Evolutionary conservation across 2,888 invertebrate genomes (phyloP), one percentile per base, ranked within the genome.

Genomic region (Zootermopsis nevadensis): DNA sequence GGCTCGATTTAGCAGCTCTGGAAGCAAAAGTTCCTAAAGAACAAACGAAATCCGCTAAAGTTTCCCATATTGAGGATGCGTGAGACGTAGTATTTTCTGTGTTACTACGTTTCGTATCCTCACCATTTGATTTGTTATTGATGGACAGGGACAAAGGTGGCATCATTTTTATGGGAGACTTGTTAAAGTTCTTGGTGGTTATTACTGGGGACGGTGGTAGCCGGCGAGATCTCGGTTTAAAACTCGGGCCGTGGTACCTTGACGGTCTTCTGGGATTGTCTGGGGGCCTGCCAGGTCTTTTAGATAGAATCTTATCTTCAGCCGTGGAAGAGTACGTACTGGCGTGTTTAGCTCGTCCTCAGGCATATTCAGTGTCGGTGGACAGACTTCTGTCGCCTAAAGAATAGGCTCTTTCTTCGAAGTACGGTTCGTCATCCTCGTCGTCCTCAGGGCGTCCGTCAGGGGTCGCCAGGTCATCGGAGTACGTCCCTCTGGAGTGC

Each of bases 361-460:
- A 94, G 91, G 94, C 94, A 89, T 94, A 94, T 90, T 94, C 94
- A 85, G 94, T 94, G 89, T 94, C 94, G 74, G 94, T 94, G 77
- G 94, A 94, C 82, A 92, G 91, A 84, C 92, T 91, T 83, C 93
- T 91, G 88, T 93, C 93, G 66, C 88, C 88, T 53, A 92, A 90
- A 74, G 92, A 91, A 85, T 91, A 91, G 48, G 87, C 85, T n/a
- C 88, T 86, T 77, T 88, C 88, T 48, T 87, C 87, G 82, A 85
- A 87, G 83, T 86, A 86, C n/a, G 84, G 86, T 74, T 84, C 86
- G 82, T 87, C 86, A 27, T 60, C 60, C 8, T 60, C 60, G 77
- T 86, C 86, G 82, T 87, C 87, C 77, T 87, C 82, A 88, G 87
- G 80, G 87, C 87, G 87, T 88, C 91, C 86, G 88, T 89, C 87